Conservation (phyloP, 2,797 vertebrate species). For the Takifugu ocellatus region DNA sequence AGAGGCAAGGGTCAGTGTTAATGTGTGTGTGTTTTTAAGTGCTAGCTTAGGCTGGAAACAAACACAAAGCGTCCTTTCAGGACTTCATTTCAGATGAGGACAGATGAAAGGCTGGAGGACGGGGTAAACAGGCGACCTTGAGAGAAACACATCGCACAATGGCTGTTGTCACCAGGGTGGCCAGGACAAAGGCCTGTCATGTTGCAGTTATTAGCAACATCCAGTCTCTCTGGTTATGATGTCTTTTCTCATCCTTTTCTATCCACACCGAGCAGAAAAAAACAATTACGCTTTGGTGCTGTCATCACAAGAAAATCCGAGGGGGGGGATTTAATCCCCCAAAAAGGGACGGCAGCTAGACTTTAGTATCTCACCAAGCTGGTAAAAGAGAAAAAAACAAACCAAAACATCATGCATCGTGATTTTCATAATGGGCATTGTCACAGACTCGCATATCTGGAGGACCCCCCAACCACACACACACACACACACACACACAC, state of each 20-base stretch:
- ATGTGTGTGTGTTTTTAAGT: too few relatives aligned
- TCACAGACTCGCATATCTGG: neutral
- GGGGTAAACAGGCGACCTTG: neutral
- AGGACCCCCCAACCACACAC: too few relatives aligned
- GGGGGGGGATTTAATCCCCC: slow-evolving; percentile 35
- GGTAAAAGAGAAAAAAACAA: neutral
- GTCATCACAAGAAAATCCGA: slow-evolving; percentile 38
- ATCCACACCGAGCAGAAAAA: slow-evolving; percentile 34
- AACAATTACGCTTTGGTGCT: slow-evolving; percentile 42
- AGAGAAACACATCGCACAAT: neutral
- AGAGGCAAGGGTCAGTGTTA: neutral
- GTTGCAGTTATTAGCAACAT: slow-evolving; percentile 48
- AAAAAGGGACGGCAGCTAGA: slow-evolving; percentile 19
- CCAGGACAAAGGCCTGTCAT: slow-evolving; percentile 26
- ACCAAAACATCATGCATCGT: slow-evolving; percentile 11
- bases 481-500: neutral
- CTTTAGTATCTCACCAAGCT: slow-evolving; percentile 56
- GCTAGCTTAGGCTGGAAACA: too few relatives aligned
- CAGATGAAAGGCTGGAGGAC: neutral
- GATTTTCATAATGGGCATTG: slow-evolving; percentile 11
- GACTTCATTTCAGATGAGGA: neutral
- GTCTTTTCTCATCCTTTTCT: slow-evolving; percentile 16
- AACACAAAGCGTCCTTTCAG: too few relatives aligned
- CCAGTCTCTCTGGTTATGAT: slow-evolving; percentile 40
- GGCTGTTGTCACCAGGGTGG: slow-evolving; percentile 9